phyloP scores from a whole-genome alignment of 37 sponge, comb jelly and placozoan species.

The Axinella damicornis region DNA sequence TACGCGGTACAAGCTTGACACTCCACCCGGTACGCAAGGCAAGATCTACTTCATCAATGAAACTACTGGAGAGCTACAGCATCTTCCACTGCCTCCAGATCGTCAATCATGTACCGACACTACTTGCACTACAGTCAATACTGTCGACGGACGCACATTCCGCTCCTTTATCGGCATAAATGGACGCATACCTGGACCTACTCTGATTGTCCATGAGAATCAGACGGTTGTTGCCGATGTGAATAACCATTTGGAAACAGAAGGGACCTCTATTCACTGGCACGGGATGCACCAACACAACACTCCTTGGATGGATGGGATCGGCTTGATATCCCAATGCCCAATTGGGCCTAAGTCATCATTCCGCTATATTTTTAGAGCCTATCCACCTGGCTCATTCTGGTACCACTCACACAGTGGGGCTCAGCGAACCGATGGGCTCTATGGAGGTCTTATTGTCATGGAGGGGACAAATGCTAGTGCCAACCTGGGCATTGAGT shows the following conservation, averaged over 20 bases:
- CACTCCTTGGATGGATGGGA: conserved; percentile 88
- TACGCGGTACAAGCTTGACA: too few relatives aligned
- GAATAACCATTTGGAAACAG: conserved; percentile 55
- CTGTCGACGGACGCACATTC: conserved; percentile 57
- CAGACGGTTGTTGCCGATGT: conserved; percentile 56
- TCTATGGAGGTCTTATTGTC: conserved; percentile 80
- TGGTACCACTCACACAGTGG: conserved; percentile 91
- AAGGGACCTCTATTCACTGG: conserved; percentile 83
- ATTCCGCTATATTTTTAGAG: conserved; percentile 76
- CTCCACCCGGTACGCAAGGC: not conserved
- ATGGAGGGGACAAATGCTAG: conserved; percentile 24
- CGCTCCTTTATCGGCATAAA: conserved; percentile 60
- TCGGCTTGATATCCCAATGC: conserved; percentile 65
- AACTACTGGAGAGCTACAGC: not conserved
- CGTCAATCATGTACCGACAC: conserved; percentile 1
- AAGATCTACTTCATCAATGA: not conserved
- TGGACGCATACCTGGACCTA: conserved; percentile 65
- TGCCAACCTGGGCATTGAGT: not conserved
- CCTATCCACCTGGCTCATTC: conserved; percentile 69
- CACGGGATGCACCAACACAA: conserved; percentile 81
- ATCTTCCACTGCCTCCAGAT: not conserved
- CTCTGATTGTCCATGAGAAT: conserved; percentile 61
- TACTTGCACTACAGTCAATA: conserved; percentile 45
- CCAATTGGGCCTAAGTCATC: conserved; percentile 51
- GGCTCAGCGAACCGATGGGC: conserved; percentile 79